phyloP scores from a whole-genome alignment of 2,888 invertebrate genomes.

The Dryococelus australis region DNA sequence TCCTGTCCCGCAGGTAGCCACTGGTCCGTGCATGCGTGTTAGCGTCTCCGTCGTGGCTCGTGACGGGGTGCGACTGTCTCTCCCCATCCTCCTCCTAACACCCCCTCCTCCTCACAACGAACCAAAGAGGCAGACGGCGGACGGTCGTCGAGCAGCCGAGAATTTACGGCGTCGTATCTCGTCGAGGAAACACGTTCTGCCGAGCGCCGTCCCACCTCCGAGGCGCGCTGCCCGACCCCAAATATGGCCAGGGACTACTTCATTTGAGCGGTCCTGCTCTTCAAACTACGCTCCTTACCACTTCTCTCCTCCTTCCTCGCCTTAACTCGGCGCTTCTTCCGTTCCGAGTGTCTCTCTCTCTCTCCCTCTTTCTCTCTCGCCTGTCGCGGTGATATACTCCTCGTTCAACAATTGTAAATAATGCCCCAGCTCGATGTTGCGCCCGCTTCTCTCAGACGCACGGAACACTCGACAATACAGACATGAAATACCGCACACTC shows the following conservation, averaged over 20 bases:
- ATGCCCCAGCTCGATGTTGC: no score
- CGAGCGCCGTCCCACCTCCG: background rate
- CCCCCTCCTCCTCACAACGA: background rate
- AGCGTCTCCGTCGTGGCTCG: no score
- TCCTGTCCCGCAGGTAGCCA: no score
- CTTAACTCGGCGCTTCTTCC: background rate
- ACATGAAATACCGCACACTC: no score
- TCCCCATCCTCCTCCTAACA: no score
- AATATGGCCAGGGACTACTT: constrained; percentile 6
- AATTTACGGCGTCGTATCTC: constrained; percentile 7
- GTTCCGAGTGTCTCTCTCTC: background rate
- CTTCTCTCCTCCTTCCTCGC: background rate
- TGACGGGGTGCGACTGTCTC: no score
- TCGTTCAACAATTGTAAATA: no score
- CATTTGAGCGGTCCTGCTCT: constrained; percentile 8
- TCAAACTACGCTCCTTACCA: background rate
- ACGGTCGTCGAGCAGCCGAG: background rate
- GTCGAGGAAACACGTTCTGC: background rate
- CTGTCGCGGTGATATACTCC: no score
- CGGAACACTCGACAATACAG: no score
- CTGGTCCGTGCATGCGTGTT: no score
- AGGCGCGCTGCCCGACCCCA: background rate
- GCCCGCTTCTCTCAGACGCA: no score
- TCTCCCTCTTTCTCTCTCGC: no score
- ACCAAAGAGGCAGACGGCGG: background rate